These are phyloP conservation scores for Centropus bengalensis DNA, from an alignment of 2,113 vertebrate species.

Conservation along the genomic window DNA sequence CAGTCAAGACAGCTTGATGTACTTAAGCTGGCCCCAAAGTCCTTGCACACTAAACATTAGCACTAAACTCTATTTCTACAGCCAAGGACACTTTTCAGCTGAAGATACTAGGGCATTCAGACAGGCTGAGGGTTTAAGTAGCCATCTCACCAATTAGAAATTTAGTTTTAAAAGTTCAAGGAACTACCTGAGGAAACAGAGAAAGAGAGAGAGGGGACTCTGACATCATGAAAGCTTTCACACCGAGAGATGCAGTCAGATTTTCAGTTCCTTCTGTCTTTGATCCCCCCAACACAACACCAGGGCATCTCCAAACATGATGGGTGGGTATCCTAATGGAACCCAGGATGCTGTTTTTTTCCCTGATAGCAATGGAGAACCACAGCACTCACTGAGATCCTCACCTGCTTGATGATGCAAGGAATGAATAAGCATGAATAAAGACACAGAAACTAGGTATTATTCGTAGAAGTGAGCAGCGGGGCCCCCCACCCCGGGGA, in stretches of 20 bases:
- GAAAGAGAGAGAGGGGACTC: neutral
- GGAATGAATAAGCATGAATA: conserved; percentile 53
- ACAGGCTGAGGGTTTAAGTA: neutral
- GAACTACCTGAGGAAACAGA: neutral
- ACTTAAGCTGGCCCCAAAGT: fast-evolving
- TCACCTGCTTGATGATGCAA: conserved; percentile 41
- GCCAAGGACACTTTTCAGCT: neutral
- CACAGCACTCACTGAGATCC: neutral
- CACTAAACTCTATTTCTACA: neutral
- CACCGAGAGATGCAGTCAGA: neutral
- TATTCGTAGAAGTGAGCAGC: conserved; percentile 26
- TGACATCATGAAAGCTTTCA: neutral
- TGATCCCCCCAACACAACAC: neutral
- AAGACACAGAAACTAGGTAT: conserved; percentile 57
- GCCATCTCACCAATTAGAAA: neutral
- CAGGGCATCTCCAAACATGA: neutral
- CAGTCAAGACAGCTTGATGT: too few species aligned
- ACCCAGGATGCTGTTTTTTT: neutral
- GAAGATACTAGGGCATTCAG: neutral
- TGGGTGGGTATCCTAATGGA: neutral
- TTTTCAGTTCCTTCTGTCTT: neutral
- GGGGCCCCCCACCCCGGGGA: conserved; percentile 42
- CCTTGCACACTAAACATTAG: neutral
- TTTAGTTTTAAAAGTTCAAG: neutral
- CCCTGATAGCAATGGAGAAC: neutral